Percentiles rank a stretch among this genome's conserved stretches.
Evolutionary conservation across 2,888 invertebrate genomes (phyloP).

Genomic region (Heteromurus nitidus): DNA sequence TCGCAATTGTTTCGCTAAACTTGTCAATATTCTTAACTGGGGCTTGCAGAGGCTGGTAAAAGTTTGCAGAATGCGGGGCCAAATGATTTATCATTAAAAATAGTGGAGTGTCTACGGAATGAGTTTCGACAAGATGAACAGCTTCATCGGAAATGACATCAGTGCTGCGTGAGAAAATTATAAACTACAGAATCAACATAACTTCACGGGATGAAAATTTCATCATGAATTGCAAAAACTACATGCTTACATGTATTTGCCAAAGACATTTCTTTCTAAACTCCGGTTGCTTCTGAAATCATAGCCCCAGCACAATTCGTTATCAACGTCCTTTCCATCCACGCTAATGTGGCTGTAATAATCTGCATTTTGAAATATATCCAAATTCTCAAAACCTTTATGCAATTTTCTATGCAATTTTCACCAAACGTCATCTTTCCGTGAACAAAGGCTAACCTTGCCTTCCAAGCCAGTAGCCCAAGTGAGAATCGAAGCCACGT

Average conservation of each 20-base stretch:
- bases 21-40: conserved; percentile 83
- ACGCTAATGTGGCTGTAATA: conserved; percentile 81
- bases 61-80: conserved; percentile 87
- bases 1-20: conserved; percentile 80
- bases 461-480: conserved; percentile 86
- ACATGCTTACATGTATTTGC: conserved; percentile 78
- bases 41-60: conserved; percentile 83
- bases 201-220: too few species aligned
- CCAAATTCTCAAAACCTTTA: too few species aligned
- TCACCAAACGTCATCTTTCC: too few species aligned
- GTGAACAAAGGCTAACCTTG: too few species aligned
- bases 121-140: conserved; percentile 78
- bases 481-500: conserved; percentile 87
- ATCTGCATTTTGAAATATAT: too few species aligned
- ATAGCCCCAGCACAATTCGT: conserved; percentile 77
- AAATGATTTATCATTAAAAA: conserved; percentile 84
- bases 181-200: too few species aligned
- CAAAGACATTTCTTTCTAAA: conserved; percentile 78
- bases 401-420: too few species aligned
- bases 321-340: conserved; percentile 48
- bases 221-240: neutral
- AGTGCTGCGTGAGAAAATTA: conserved; percentile 77
- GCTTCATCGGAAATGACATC: conserved; percentile 82
- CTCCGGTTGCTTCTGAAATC: conserved; percentile 81
- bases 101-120: conserved; percentile 75